Percentiles rank a stretch among this genome's conserved stretches.
Evolutionary conservation across 2,797 vertebrate species (phyloP).

Genomic region (Tapera naevia): DNA sequence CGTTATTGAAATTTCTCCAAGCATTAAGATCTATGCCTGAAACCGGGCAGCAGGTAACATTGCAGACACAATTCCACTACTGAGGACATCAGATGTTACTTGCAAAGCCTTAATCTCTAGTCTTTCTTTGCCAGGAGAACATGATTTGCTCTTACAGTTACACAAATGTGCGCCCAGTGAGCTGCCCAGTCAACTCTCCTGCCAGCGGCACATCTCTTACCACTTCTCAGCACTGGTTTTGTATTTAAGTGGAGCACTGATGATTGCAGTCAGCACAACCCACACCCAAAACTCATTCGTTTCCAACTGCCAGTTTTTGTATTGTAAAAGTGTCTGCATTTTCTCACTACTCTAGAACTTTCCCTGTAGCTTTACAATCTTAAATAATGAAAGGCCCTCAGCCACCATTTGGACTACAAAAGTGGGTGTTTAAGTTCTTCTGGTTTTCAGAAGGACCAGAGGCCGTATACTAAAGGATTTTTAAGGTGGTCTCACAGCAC

Average conservation of each 20-base stretch:
- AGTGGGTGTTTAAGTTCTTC: rapidly evolving
- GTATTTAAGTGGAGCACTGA: not conserved
- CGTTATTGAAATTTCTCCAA: not conserved
- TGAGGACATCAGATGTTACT: not conserved
- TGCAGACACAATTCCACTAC: not conserved
- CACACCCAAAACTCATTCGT: not conserved
- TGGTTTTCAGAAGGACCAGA: not conserved
- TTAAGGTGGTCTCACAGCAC: not conserved
- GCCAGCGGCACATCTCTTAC: not conserved
- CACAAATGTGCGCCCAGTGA: rapidly evolving
- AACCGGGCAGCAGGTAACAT: not conserved
- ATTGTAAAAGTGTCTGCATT: not conserved
- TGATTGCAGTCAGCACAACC: not conserved
- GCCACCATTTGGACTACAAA: not conserved
- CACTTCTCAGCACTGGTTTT: not conserved
- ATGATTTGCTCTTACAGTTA: not conserved
- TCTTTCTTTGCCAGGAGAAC: not conserved
- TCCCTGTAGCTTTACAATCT: not conserved
- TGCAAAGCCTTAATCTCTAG: not conserved
- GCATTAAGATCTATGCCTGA: not conserved
- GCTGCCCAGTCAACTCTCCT: not conserved
- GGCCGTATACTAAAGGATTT: not conserved
- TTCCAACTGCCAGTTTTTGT: not conserved
- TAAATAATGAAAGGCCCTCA: not conserved
- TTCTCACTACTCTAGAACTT: not conserved